phyloP scores from a whole-genome alignment of 1,140 invertebrate species.

The honey bee (Apis mellifera) region Amel_HAv3.1 CM009944.2:7000001-7000500 shows the following conservation, averaged over 20 bases:
- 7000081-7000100: too few species aligned
- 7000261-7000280: constrained; percentile 2
- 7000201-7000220: constrained; percentile 27
- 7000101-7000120: too few species aligned
- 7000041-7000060: too few species aligned
- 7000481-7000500: too few species aligned
- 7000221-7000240: constrained; percentile 37
- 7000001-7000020: too few species aligned
- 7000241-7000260: constrained; percentile 34
- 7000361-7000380: constrained; percentile 18
- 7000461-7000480: too few species aligned
- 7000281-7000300: constrained; percentile 15
- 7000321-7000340: constrained; percentile 40
- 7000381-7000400: not conserved
- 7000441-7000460: too few species aligned
- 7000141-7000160: not conserved
- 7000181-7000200: not conserved
- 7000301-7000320: constrained; percentile 10
- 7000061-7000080: too few species aligned
- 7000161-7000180: not conserved
- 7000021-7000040: too few species aligned
- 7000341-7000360: constrained; percentile 38
- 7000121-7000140: too few species aligned
- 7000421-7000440: not conserved
- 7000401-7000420: not conserved